phyloP scores from a whole-genome alignment of 2,797 vertebrate species.

The Ceryle rudis region DNA sequence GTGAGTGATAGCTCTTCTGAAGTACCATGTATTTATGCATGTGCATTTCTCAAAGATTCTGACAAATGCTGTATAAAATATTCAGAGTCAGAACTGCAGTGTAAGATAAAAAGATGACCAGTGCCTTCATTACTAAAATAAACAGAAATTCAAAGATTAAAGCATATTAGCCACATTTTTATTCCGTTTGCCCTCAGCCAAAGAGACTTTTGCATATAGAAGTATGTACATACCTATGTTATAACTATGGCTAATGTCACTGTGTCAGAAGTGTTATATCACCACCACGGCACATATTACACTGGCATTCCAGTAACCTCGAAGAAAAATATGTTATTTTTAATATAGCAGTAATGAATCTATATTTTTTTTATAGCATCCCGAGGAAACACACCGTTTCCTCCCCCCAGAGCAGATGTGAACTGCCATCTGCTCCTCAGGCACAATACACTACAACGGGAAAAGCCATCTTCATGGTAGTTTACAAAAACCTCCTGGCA shows the following conservation, averaged over 20 bases:
- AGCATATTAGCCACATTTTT: neutral
- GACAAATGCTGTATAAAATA: slow-evolving; percentile 13
- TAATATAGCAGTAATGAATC: neutral
- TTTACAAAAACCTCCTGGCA: neutral
- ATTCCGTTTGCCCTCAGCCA: neutral
- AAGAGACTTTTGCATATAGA: neutral
- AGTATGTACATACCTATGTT: neutral
- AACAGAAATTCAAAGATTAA: slow-evolving; percentile 9
- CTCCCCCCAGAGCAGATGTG: neutral
- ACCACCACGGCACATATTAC: neutral
- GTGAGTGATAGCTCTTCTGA: neutral
- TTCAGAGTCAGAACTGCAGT: neutral
- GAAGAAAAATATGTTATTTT: neutral
- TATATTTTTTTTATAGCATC: neutral
- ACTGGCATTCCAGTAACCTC: neutral
- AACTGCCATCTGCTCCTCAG: neutral
- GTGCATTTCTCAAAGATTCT: slow-evolving; percentile 23
- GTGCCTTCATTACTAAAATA: slow-evolving; percentile 27
- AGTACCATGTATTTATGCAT: neutral
- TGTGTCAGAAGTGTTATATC: neutral
- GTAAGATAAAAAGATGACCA: slow-evolving; percentile 15
- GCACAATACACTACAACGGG: neutral
- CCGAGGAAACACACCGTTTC: neutral
- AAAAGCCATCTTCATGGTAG: neutral
- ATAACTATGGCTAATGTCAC: neutral